phyloP scores from a whole-genome alignment of 2,113 vertebrate species.

The Vanacampus margaritifer region DNA sequence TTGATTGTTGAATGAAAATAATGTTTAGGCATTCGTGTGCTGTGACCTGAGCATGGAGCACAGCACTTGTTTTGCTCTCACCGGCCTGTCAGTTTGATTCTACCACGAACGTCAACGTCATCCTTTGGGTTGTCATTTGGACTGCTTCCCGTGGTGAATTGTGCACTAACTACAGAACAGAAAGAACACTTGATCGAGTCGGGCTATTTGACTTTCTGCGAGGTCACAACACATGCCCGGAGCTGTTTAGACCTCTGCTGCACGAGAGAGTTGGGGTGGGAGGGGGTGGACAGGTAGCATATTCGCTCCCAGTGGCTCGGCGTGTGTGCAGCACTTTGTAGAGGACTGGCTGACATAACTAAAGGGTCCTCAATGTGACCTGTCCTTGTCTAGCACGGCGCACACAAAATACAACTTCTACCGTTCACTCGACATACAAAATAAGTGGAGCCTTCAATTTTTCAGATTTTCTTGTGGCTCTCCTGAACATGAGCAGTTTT shows the following conservation, averaged over 20 bases:
- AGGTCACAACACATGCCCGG: constrained; percentile 51
- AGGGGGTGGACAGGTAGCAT: constrained; percentile 47
- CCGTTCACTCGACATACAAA: constrained; percentile 45
- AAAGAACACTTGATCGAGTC: constrained; percentile 13
- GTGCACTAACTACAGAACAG: constrained; percentile 21
- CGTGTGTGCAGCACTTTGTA: constrained; percentile 42
- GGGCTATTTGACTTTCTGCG: constrained; percentile 53
- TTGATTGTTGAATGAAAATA: neutral
- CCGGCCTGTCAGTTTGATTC: constrained; percentile 10
- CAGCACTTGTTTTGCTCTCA: constrained; percentile 11
- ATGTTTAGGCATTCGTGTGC: neutral
- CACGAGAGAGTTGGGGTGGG: constrained; percentile 12
- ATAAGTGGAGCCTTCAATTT: constrained; percentile 23
- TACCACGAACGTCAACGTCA: constrained; percentile 9
- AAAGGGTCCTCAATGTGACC: constrained; percentile 60
- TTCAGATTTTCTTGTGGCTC: neutral
- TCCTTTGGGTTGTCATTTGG: constrained; percentile 16
- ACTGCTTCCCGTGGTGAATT: constrained; percentile 15
- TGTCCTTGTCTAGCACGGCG: constrained; percentile 35
- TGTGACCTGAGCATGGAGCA: neutral
- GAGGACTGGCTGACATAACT: constrained; percentile 54
- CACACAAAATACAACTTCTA: constrained; percentile 23
- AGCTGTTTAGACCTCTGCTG: constrained; percentile 38
- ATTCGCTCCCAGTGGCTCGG: constrained; percentile 45
- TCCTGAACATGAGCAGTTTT: constrained; percentile 5